These are phyloP conservation scores for Chrysodeixis includens DNA, from an alignment of 2,888 invertebrate species.

Conservation along the genomic window DNA sequence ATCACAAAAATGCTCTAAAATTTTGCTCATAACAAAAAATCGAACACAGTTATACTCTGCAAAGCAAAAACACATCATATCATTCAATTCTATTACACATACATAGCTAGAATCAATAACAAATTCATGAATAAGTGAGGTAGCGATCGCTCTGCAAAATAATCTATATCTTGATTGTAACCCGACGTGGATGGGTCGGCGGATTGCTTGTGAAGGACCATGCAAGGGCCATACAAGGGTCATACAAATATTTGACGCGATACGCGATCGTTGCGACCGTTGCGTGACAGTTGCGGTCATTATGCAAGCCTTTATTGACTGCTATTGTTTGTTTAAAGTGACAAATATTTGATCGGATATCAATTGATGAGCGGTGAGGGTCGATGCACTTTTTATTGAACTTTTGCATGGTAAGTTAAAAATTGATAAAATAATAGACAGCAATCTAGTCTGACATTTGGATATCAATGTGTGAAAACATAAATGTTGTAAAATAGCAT, in stretches of 20 bases:
- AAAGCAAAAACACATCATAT: background rate
- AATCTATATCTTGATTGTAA: background rate
- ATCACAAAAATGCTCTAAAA: too few species aligned
- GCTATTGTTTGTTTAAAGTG: background rate
- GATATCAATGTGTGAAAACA: too few species aligned
- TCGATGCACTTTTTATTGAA: background rate
- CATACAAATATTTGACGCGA: constrained; percentile 6
- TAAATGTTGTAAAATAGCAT: too few species aligned
- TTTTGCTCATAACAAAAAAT: background rate
- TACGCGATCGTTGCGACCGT: background rate
- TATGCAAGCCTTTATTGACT: background rate
- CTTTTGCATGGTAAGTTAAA: background rate
- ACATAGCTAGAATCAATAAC: background rate
- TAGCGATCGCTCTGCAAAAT: background rate
- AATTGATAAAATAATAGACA: background rate
- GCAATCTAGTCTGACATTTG: background rate
- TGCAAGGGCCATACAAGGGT: background rate
- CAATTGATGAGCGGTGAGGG: background rate
- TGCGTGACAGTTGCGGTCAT: constrained; percentile 5
- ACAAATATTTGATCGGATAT: background rate
- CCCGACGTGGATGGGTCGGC: background rate
- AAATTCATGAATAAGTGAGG: background rate
- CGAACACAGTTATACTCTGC: background rate
- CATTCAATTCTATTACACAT: background rate
- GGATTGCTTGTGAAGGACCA: background rate